Evolutionary conservation across 2,113 vertebrate genomes (phyloP).

Genomic region (Pachycephala philippinensis): DNA sequence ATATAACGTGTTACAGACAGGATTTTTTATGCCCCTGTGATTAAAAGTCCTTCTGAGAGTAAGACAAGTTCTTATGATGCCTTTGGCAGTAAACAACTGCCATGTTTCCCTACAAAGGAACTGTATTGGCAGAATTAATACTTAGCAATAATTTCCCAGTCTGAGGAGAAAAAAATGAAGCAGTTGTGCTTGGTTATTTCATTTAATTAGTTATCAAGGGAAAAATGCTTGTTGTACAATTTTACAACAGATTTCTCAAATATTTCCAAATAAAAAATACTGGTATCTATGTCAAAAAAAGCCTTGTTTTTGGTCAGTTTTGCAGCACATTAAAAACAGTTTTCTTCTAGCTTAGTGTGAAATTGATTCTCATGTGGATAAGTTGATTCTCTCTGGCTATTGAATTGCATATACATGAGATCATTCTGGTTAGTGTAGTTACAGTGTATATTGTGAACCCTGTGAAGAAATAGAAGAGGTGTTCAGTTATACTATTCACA

Average conservation of each 20-base stretch:
- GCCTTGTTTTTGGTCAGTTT: not conserved
- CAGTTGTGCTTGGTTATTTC: not conserved
- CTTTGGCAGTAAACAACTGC: not conserved
- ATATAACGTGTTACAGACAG: not conserved
- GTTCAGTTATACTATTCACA: not conserved
- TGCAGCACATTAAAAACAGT: not conserved
- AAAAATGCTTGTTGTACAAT: not conserved
- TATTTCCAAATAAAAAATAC: not conserved
- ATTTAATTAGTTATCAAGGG: not conserved
- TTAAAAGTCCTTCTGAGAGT: not conserved
- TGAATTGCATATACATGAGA: not conserved
- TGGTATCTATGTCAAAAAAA: not conserved
- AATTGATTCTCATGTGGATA: constrained; percentile 23
- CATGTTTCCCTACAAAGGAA: not conserved
- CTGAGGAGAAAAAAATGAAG: not conserved
- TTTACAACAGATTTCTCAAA: not conserved
- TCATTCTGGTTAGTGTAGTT: not conserved
- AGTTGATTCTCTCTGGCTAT: not conserved
- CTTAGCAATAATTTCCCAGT: not conserved
- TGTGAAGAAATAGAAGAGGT: not conserved
- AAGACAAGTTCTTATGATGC: not conserved
- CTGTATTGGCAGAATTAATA: not conserved
- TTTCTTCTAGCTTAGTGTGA: constrained; percentile 11
- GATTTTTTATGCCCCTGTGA: not conserved
- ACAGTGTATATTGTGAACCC: not conserved